Conservation (phyloP, 2,888 invertebrate species). For the Resseliella maxima region DNA sequence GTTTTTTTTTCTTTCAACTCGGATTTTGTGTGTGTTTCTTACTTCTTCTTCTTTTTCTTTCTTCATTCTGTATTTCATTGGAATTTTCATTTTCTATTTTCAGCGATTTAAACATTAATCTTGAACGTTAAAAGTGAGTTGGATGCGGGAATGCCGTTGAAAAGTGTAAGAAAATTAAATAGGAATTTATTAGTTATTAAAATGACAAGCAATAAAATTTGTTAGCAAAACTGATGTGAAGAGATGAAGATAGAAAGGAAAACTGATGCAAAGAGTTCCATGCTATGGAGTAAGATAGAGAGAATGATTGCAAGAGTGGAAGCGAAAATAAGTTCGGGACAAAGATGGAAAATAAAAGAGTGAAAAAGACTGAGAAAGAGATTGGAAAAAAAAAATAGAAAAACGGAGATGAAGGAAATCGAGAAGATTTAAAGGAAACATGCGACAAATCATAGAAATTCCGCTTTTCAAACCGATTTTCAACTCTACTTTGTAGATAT, state of each 20-base stretch:
- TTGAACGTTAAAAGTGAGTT: not conserved
- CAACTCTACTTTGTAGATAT: not conserved
- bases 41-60: not conserved
- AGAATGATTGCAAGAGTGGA: too few relatives aligned
- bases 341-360: not conserved
- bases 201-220: not conserved
- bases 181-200: conserved; percentile 49
- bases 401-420: too few relatives aligned
- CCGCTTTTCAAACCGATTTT: not conserved
- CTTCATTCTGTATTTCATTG: not conserved
- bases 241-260: not conserved
- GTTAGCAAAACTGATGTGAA: not conserved
- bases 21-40: too few relatives aligned
- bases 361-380: not conserved
- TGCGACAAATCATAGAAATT: not conserved
- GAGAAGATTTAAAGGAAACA: not conserved
- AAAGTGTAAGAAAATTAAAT: not conserved
- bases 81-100: conserved; percentile 9
- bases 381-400: not conserved
- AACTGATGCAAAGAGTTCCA: too few relatives aligned
- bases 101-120: conserved; percentile 40
- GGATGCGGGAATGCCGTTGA: not conserved
- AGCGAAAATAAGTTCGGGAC: too few relatives aligned
- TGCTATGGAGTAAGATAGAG: too few relatives aligned
- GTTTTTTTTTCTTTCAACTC: too few relatives aligned